Conservation (phyloP, 1,140 invertebrate species). For the Aphis craccivora region DNA sequence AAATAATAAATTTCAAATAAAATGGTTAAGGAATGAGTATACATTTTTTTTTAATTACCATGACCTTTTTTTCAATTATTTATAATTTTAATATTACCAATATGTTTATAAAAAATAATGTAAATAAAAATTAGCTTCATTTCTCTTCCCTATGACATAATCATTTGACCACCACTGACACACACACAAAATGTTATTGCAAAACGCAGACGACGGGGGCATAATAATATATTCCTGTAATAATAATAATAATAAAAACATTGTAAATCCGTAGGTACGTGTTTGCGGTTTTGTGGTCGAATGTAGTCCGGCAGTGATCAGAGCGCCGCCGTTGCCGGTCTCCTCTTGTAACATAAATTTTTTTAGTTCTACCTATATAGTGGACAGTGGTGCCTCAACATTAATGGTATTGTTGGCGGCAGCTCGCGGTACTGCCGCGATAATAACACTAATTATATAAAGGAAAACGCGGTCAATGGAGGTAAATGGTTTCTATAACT, state of each 20-base stretch:
- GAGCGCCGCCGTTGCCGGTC: not conserved
- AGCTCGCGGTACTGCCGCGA: not conserved
- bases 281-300: constrained; percentile 34
- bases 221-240: not conserved
- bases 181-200: not conserved
- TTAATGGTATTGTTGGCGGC: constrained; percentile 35
- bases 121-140: not conserved
- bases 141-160: not conserved
- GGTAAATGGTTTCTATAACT: constrained; percentile 30
- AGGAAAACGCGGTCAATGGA: constrained; percentile 32
- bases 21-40: too few species aligned
- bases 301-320: constrained; percentile 22
- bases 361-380: not conserved
- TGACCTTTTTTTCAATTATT: not conserved
- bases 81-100: not conserved
- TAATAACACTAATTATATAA: constrained; percentile 39
- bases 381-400: constrained; percentile 25
- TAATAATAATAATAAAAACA: not conserved
- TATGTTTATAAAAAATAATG: not conserved
- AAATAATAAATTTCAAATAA: not conserved
- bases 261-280: not conserved
- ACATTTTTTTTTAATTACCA: not conserved
- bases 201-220: too few species aligned
- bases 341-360: not conserved
- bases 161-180: not conserved